Conservation (phyloP, 2,113 vertebrate species). For the Chrysochloris asiatica region DNA sequence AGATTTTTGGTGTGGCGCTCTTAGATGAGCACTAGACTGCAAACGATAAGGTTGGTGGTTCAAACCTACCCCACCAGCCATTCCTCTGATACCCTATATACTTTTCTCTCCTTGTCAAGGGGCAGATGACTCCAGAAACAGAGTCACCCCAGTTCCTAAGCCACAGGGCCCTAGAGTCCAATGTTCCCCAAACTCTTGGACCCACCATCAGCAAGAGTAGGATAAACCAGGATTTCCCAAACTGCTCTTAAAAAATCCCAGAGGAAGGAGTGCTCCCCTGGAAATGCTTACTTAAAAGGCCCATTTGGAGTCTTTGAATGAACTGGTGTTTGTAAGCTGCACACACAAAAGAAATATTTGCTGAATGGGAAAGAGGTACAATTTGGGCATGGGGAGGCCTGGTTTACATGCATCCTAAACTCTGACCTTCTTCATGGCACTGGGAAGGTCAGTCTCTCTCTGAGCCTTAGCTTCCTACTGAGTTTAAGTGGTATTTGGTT, state of each 20-base stretch:
- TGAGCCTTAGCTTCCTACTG: not conserved
- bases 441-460: not conserved
- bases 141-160: too few species aligned
- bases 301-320: not conserved
- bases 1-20: too few species aligned
- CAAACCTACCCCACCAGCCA: too few species aligned
- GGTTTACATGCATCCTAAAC: not conserved
- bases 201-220: not conserved
- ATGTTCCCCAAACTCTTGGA: not conserved
- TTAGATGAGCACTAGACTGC: too few species aligned
- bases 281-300: not conserved
- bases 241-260: not conserved
- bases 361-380: not conserved
- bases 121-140: not conserved
- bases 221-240: not conserved
- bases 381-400: fast-evolving
- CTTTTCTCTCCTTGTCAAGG: not conserved
- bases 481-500: not conserved
- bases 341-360: not conserved
- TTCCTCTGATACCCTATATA: too few species aligned
- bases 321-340: fast-evolving
- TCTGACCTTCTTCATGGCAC: not conserved
- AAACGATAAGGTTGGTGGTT: too few species aligned
- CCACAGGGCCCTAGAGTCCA: not conserved
- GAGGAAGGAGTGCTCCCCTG: not conserved